A percentile compares a stretch with the other conserved stretches of the same genome.
Evolutionary conservation across 2,888 invertebrate genomes (phyloP).

Genomic region (Pelosia muscerda): DNA sequence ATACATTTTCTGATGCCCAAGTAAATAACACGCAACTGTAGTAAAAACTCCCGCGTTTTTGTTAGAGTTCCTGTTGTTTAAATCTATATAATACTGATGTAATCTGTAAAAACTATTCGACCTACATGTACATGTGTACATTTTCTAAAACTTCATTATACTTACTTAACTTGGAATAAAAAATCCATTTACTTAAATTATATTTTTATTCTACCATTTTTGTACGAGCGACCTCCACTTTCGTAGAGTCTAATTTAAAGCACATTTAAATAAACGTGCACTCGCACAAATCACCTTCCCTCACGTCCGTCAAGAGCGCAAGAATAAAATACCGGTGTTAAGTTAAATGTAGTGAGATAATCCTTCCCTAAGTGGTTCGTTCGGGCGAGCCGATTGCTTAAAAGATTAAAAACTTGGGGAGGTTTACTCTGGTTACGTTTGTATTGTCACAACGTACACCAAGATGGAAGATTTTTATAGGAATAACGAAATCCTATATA

Average conservation of each 20-base stretch:
- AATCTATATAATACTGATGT: too few species aligned
- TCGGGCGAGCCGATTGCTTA: constrained; percentile 60
- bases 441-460: constrained; percentile 13
- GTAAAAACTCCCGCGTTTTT: too few species aligned
- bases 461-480: neutral
- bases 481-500: neutral
- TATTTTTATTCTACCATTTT: neutral
- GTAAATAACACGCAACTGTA: too few species aligned
- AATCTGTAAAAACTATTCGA: too few species aligned
- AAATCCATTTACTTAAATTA: neutral
- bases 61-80: too few species aligned
- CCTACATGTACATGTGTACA: too few species aligned
- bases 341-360: constrained; percentile 73
- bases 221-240: neutral
- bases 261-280: constrained; percentile 18
- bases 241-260: neutral
- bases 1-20: too few species aligned
- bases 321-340: constrained; percentile 59
- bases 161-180: neutral
- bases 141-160: neutral
- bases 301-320: constrained; percentile 36
- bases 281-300: constrained; percentile 30
- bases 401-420: constrained; percentile 72
- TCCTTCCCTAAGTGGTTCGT: constrained; percentile 61
- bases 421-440: constrained; percentile 20